Evolutionary conservation across 2,113 vertebrate genomes (phyloP).

Genomic region (Caranx melampygus): DNA sequence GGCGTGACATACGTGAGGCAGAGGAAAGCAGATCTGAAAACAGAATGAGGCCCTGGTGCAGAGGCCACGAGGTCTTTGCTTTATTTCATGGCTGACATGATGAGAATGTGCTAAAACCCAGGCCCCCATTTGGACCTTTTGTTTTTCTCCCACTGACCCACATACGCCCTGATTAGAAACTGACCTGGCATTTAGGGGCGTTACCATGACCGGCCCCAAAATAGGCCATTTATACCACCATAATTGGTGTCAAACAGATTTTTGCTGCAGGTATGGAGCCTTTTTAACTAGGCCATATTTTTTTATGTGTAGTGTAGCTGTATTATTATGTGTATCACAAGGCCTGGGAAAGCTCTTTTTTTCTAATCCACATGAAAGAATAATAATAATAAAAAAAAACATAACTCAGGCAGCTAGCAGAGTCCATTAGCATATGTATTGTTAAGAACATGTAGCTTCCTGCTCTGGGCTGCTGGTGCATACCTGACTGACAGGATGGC

Average conservation of each 20-base stretch:
- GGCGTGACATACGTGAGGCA: neutral
- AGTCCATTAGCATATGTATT: constrained; percentile 14
- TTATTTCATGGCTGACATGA: constrained; percentile 61
- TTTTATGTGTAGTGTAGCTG: constrained; percentile 7
- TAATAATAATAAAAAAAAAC: neutral
- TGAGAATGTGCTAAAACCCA: constrained; percentile 75
- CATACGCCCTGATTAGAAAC: constrained; percentile 71
- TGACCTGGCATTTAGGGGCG: constrained; percentile 66
- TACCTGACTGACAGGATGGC: constrained; percentile 35
- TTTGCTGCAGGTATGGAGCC: constrained; percentile 45
- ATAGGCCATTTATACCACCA: constrained; percentile 63
- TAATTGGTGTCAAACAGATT: constrained; percentile 66
- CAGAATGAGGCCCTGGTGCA: constrained; percentile 29
- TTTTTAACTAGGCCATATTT: constrained; percentile 42
- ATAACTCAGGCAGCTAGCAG: constrained; percentile 13
- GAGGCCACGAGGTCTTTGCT: constrained; percentile 36
- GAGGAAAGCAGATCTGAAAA: constrained; percentile 20
- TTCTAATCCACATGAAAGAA: constrained; percentile 18
- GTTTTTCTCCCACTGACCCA: constrained; percentile 80
- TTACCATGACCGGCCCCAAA: constrained; percentile 53
- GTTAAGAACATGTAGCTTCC: constrained; percentile 36
- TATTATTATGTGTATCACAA: constrained; percentile 3
- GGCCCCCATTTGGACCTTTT: constrained; percentile 52
- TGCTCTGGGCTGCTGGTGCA: constrained; percentile 37
- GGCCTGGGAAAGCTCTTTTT: neutral